Base-by-base conservation (phyloP, 2,888 invertebrate species). In the Brachylomia viminalis region DNA sequence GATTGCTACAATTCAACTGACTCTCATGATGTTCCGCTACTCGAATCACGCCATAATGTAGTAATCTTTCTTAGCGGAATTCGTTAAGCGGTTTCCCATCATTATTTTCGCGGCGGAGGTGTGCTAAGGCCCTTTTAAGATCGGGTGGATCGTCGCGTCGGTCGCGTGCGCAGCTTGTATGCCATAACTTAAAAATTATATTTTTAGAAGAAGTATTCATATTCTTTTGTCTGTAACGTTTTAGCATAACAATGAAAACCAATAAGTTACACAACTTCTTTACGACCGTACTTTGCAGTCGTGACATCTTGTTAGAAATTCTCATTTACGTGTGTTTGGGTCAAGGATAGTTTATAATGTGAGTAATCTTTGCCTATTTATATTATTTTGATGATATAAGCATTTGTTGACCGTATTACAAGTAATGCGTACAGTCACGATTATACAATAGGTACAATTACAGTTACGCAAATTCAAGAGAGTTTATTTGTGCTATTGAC, bases 261-360 rank as follows among this genome's bases (percentile, higher is more conserved):
- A 73, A 81, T 79, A 78, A 15, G 15, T 81, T 84, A 15, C 73
- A 54, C 61, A 84, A 64, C 7, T 27, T 52, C 6, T 13, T 56
- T 33, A 79, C 70, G 17, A 45, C 5, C 30, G 4, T 56, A 38
- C 17, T 33, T 45, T 58, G 1, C 0, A 27, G 10, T 66, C 69
- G 38, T 84, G 73, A 84, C 81, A 84, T 84, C 66, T 81, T 67
- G 56, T 84, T 81, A 70, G 47, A 62, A 62, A 42, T 58, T 58
- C 61, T 73, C 56, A 62, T 81, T 84, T 73, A 72, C 58, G 23
- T 69, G 45, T 54, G 23, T 54, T 17, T 49, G 62, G 81, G 84
- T 82, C 81, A 82, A 84, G 81, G 81, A 67, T 79, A 27, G 0
- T 61, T 23, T 42, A 64, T 64, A 70, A 27, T 52, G 1, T 47